Evolutionary conservation across 2,888 invertebrate species (phyloP), one percentile per base, ranked within the genome.

Genomic region (Eupeodes latifasciatus): DNA sequence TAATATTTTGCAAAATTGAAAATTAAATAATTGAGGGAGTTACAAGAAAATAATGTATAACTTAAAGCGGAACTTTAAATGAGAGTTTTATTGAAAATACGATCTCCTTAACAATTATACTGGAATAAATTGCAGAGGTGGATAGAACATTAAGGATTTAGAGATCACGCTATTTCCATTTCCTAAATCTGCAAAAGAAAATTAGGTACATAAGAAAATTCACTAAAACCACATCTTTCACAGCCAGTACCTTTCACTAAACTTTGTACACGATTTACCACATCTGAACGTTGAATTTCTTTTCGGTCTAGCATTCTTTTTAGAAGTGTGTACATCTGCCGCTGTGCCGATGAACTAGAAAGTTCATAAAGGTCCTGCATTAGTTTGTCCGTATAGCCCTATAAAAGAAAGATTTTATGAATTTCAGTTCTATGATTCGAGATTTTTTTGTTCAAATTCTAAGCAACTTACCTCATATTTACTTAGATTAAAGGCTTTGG

Each of bases 401-500:
- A 9, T 47, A 61, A 47, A 34, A 14, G 55, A 34, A 11, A 2
- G 71, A 51, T 47, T 49, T n/a, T n/a, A 6, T 34, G 14, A 14
- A 19, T 62, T 34, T 40, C 2, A 36, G 7, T 34, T 44, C 34
- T 16, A 2, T n/a, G 0, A 0, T 10, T 66, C 5, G 2, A 12
- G 5, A 14, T 9, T 44, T 19, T 7, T 2, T 19, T 14, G 0
- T 27, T 49, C n/a, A 66, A 1, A 40, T 51, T 36, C 51, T 51
- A 9, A 10, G 27, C 2, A 67, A 74, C 75, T 74, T 64, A 91
- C 91, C 82, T 92, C 92, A 81, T 93, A 94, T 91, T 92, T 93
- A 89, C 92, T 93, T 0, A 94, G 89, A 90, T 92, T 93, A 4
- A 91, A 91, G 0, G 92, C 91, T 81, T 94, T 94, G 0, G 94